A percentile compares a stretch with the other conserved stretches of the same genome.
phyloP scores from a whole-genome alignment of 2,797 vertebrate species.

The Cyprinella venusta region DNA sequence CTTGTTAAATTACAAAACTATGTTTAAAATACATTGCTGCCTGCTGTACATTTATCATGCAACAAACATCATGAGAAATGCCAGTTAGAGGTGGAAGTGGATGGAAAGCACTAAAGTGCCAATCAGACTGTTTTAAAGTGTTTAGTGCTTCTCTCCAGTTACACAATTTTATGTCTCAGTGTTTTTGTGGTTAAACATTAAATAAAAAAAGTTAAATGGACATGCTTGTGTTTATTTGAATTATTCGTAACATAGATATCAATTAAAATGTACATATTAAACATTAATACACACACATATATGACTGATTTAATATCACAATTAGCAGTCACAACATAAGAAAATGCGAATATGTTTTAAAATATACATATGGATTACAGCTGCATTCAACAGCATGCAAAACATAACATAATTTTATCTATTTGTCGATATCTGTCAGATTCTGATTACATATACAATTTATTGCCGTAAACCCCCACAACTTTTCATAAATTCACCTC shows the following conservation, averaged over 20 bases:
- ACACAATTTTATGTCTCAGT: conserved; percentile 35
- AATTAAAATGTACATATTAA: background rate
- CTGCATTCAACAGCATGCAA: background rate
- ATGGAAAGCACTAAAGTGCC: conserved; percentile 57
- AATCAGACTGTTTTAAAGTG: conserved; percentile 56
- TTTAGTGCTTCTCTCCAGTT: conserved; percentile 31
- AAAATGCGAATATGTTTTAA: background rate
- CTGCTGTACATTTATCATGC: conserved; percentile 49
- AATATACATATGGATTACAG: background rate
- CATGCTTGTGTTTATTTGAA: background rate
- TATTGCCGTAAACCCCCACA: background rate
- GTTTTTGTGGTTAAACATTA: conserved; percentile 51
- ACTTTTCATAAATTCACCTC: background rate
- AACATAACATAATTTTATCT: background rate
- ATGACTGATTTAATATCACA: too few species aligned
- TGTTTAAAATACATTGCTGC: conserved; percentile 27
- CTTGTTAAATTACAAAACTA: conserved; percentile 28
- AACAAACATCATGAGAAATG: conserved; percentile 56
- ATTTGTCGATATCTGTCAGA: background rate
- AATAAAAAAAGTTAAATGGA: conserved; percentile 41
- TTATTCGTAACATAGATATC: too few species aligned
- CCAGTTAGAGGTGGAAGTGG: conserved; percentile 60
- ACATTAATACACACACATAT: too few species aligned
- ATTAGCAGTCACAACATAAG: background rate
- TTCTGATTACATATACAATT: background rate